Conservation (phyloP, 1,140 invertebrate species). For the Alviniconcha marisindica region DNA sequence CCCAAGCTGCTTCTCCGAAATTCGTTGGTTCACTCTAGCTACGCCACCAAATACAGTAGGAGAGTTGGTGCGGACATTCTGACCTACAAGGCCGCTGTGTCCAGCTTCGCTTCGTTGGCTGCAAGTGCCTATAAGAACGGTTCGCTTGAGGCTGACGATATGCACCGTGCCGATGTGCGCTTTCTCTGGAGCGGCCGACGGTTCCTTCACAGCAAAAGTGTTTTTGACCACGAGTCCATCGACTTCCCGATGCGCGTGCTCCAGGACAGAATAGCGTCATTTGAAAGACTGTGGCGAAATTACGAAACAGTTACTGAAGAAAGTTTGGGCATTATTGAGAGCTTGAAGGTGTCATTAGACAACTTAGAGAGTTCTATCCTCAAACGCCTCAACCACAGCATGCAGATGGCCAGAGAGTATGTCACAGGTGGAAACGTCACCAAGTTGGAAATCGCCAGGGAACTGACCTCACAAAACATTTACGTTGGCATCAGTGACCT, state of each 20-base stretch:
- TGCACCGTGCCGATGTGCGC: slow-evolving; percentile 34
- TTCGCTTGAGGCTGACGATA: slow-evolving; percentile 43
- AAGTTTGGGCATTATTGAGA: slow-evolving; percentile 47
- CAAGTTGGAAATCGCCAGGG: slow-evolving; percentile 50
- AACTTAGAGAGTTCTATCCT: slow-evolving; percentile 43
- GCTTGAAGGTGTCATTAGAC: slow-evolving; percentile 36
- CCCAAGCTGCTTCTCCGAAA: slow-evolving; percentile 56
- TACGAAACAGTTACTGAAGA: slow-evolving; percentile 35
- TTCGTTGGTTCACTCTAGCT: slow-evolving; percentile 45
- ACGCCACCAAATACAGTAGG: slow-evolving; percentile 47
- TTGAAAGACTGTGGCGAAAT: slow-evolving; percentile 39
- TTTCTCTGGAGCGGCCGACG: slow-evolving; percentile 49
- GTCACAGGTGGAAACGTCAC: slow-evolving; percentile 38
- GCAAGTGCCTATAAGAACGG: slow-evolving; percentile 26
- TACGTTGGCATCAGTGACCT: slow-evolving; percentile 47
- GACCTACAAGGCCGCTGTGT: slow-evolving; percentile 11
- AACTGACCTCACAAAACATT: slow-evolving; percentile 49
- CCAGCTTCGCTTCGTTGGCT: slow-evolving; percentile 3
- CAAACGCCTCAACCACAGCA: slow-evolving; percentile 31
- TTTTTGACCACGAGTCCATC: slow-evolving; percentile 57
- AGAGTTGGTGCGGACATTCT: slow-evolving; percentile 49
- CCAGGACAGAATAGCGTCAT: slow-evolving; percentile 43
- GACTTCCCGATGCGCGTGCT: slow-evolving; percentile 57
- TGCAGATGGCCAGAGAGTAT: slow-evolving; percentile 45
- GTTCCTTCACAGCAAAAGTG: slow-evolving; percentile 58